Evolutionary conservation across 2,797 vertebrate species (phyloP).

Genomic region (Sebastes taczanowskii): DNA sequence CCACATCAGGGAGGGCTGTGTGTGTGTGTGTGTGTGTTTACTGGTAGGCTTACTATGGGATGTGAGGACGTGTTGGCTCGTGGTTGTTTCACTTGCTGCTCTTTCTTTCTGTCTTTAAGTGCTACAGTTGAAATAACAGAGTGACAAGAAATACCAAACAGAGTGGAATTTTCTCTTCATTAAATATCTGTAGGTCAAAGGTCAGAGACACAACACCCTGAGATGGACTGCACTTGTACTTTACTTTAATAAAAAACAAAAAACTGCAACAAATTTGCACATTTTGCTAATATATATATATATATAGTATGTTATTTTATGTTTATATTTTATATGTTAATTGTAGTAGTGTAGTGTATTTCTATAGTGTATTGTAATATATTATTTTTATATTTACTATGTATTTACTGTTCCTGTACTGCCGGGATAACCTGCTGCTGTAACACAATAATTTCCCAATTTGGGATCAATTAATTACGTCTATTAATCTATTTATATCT

Average conservation of each 20-base stretch:
- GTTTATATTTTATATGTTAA: no score
- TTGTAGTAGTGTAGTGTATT: no score
- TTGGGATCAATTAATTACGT: no score
- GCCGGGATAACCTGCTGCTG: no score
- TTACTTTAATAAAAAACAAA: neutral
- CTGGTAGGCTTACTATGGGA: neutral
- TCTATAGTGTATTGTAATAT: no score
- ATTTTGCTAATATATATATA: no score
- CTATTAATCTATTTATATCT: no score
- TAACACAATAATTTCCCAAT: no score
- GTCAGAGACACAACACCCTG: neutral
- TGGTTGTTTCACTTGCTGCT: slow-evolving; percentile 13
- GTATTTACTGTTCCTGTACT: no score
- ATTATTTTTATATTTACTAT: no score
- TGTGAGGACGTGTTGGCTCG: slow-evolving; percentile 10
- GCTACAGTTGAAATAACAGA: slow-evolving; percentile 16
- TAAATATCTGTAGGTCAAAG: neutral
- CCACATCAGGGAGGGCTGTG: slow-evolving; percentile 74
- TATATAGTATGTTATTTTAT: no score
- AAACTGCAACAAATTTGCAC: no score
- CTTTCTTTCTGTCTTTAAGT: slow-evolving; percentile 8
- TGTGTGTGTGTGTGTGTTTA: slow-evolving; percentile 18
- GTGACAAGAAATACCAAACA: slow-evolving; percentile 33
- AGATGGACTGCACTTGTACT: neutral
- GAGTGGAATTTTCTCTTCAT: neutral